phyloP scores from a whole-genome alignment of 1,140 invertebrate genomes.

The Drosophila virilis region DNA sequence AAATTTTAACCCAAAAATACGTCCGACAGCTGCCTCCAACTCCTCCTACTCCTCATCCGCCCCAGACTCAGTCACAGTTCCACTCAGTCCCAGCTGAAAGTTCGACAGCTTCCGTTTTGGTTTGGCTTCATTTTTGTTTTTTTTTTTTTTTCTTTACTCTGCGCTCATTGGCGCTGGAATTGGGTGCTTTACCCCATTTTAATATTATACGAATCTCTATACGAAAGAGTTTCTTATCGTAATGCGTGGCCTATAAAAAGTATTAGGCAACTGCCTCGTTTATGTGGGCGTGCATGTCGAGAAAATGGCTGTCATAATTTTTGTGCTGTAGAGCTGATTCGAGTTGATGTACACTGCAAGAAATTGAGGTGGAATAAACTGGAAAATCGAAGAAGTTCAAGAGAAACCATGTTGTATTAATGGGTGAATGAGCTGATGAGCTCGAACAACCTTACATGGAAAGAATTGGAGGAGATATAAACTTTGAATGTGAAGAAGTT shows the following conservation, averaged over 20 bases:
- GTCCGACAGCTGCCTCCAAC: constrained; percentile 54
- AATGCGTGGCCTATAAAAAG: constrained; percentile 49
- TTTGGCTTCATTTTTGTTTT: background rate
- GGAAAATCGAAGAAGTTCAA: background rate
- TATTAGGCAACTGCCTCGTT: constrained; percentile 41
- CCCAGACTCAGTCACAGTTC: no score
- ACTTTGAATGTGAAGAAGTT: no score
- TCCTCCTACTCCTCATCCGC: background rate
- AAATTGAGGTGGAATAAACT: constrained; percentile 3
- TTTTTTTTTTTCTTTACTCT: background rate
- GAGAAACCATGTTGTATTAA: background rate
- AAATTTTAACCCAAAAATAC: constrained; percentile 63
- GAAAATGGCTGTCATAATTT: constrained; percentile 51
- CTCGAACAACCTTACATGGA: no score
- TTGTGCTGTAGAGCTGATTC: background rate
- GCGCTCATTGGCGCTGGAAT: background rate
- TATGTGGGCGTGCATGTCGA: constrained; percentile 33
- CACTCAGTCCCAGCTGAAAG: constrained; percentile 5
- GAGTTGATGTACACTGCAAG: constrained; percentile 15
- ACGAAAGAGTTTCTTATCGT: constrained; percentile 61
- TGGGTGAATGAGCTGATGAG: no score
- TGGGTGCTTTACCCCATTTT: constrained; percentile 22
- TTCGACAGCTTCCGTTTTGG: constrained; percentile 42
- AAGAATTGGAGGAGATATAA: no score
- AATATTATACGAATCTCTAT: constrained; percentile 22